These are phyloP conservation scores for Formicarius rufipectus DNA, from an alignment of 2,113 vertebrate species.

Conservation along the genomic window DNA sequence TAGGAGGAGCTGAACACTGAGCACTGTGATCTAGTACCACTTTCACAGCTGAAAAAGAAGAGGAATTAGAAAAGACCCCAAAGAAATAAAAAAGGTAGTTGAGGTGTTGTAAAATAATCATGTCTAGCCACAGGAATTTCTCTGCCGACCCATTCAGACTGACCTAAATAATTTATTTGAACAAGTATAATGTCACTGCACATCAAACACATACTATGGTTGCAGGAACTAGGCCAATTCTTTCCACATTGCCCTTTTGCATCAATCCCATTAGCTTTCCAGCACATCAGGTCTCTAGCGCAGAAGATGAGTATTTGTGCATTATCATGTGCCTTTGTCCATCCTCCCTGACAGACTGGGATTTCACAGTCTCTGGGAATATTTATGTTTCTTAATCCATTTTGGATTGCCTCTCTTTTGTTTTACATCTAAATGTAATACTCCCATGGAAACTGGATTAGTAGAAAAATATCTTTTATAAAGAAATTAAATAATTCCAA, in stretches of 20 bases:
- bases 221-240: neutral
- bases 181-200: slow-evolving; percentile 13
- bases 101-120: neutral
- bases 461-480: neutral
- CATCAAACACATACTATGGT: neutral
- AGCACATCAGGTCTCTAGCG: neutral
- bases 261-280: neutral
- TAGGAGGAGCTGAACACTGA: neutral
- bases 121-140: neutral
- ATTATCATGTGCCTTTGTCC: neutral
- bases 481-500: slow-evolving; percentile 12
- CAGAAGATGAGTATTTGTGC: neutral
- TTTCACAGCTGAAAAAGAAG: neutral
- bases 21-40: neutral
- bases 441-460: neutral
- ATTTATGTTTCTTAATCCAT: slow-evolving; percentile 4
- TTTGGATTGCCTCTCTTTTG: neutral
- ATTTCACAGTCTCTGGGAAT: neutral
- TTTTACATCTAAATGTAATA: neutral
- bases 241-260: neutral
- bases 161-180: neutral
- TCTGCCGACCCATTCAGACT: neutral
- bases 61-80: neutral
- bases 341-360: neutral
- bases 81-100: neutral